Conservation (phyloP, 2,113 vertebrate genomes). For the Chaetorhynchus papuensis region DNA sequence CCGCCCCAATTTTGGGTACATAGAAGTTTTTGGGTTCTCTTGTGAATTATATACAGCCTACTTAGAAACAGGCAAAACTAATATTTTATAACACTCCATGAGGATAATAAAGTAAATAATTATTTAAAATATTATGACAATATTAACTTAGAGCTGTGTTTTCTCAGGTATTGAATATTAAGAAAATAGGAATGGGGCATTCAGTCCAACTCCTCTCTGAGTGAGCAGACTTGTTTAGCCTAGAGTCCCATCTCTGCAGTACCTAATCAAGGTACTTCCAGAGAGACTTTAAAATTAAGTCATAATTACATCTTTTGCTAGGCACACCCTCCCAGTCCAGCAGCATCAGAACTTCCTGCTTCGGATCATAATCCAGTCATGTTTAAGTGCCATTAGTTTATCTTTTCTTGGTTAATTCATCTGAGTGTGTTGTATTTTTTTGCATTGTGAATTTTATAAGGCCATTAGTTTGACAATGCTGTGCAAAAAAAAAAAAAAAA, state of each 20-base stretch:
- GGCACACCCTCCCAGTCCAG: background rate
- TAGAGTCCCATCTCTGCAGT: background rate
- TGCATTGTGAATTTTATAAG: background rate
- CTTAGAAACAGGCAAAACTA: background rate
- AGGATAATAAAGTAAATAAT: background rate
- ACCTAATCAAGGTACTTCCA: background rate
- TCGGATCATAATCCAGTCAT: background rate
- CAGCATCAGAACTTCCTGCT: background rate
- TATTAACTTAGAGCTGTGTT: background rate
- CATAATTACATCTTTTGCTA: background rate
- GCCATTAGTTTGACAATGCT: background rate
- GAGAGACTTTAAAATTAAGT: background rate
- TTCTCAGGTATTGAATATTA: background rate
- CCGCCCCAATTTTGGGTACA: background rate
- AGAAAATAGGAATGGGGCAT: background rate
- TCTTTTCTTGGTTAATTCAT: background rate
- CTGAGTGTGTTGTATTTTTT: rapidly evolving
- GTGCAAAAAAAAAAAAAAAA: background rate
- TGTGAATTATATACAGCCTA: background rate
- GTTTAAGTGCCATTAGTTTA: background rate
- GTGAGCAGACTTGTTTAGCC: background rate
- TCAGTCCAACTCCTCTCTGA: background rate
- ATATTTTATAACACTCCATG: background rate
- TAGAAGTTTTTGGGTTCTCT: background rate
- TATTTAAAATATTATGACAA: background rate